A percentile compares a stretch with the other conserved stretches of the same genome.
Evolutionary conservation across 2,888 invertebrate genomes (phyloP).

Genomic region (Nematopogon swammerdamellus): DNA sequence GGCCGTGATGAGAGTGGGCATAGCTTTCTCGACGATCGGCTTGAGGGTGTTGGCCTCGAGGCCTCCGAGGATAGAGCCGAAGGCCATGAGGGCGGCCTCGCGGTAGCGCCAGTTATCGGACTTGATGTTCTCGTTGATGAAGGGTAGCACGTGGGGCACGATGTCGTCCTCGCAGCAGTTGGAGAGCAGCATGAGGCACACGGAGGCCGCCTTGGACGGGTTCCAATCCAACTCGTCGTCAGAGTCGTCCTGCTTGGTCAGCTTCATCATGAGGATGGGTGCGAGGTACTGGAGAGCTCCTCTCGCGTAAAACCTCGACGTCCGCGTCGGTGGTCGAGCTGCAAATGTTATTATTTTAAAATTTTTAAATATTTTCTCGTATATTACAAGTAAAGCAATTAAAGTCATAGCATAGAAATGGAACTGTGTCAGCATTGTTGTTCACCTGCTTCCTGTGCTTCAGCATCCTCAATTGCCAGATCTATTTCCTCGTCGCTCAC

Average conservation of each 20-base stretch:
- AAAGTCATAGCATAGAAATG: too few species aligned
- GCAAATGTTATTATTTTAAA: constrained; percentile 11
- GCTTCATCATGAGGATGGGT: constrained; percentile 88
- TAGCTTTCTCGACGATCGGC: constrained; percentile 93
- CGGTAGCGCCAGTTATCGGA: constrained; percentile 88
- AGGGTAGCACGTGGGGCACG: constrained; percentile 93
- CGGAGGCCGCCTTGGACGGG: constrained; percentile 98
- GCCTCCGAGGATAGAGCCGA: constrained; percentile 92
- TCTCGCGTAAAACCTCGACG: constrained; percentile 96
- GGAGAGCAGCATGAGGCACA: constrained; percentile 96
- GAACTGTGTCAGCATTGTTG: too few species aligned
- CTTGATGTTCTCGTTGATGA: constrained; percentile 93
- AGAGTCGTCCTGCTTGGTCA: constrained; percentile 95
- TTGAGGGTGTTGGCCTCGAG: constrained; percentile 84
- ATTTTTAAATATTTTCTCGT: too few species aligned
- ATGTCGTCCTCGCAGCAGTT: constrained; percentile 97
- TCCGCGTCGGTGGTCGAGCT: constrained; percentile 90
- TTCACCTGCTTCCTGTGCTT: constrained; percentile 80
- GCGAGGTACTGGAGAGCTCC: constrained; percentile 94
- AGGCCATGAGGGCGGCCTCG: constrained; percentile 98
- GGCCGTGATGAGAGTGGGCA: constrained; percentile 91
- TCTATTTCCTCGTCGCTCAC: constrained; percentile 99
- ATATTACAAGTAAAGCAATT: too few species aligned
- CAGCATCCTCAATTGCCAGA: constrained; percentile 88
- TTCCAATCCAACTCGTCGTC: constrained; percentile 99